Evolutionary conservation across 2,888 invertebrate genomes (phyloP).

Genomic region (Troides oblongomaculatus): DNA sequence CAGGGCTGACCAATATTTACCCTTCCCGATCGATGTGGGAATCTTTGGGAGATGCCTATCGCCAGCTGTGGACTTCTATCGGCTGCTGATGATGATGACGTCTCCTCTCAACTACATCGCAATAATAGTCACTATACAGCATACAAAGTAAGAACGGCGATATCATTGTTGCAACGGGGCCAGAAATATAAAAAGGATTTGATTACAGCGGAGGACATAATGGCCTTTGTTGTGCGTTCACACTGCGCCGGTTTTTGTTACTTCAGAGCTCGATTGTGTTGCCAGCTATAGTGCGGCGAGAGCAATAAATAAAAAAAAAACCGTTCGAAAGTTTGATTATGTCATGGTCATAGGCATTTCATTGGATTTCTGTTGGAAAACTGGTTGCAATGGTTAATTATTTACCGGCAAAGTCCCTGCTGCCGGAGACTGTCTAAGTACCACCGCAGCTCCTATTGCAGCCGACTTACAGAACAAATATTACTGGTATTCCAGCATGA

Average conservation of each 20-base stretch:
- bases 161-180: slow-evolving; percentile 29
- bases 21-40: too few species aligned
- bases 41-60: too few species aligned
- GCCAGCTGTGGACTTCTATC: too few species aligned
- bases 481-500: too few species aligned
- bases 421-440: too few species aligned
- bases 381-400: too few species aligned
- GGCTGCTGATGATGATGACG: too few species aligned
- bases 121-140: slow-evolving; percentile 13
- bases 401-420: too few species aligned
- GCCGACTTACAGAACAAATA: too few species aligned
- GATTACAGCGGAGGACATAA: slow-evolving; percentile 44
- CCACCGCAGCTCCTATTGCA: too few species aligned
- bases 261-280: slow-evolving; percentile 20
- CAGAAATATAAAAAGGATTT: slow-evolving; percentile 39
- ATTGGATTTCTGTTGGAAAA: not conserved
- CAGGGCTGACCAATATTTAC: too few species aligned
- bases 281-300: slow-evolving; percentile 3
- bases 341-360: not conserved
- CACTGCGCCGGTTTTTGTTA: slow-evolving; percentile 25
- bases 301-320: slow-evolving; percentile 4
- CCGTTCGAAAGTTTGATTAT: slow-evolving; percentile 11
- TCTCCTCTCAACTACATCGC: too few species aligned
- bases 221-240: slow-evolving; percentile 41
- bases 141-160: slow-evolving; percentile 26